These are phyloP conservation scores for Mormyrus proboscirostris DNA, from an alignment of 2,797 vertebrate species.

Conservation along the genomic window DNA sequence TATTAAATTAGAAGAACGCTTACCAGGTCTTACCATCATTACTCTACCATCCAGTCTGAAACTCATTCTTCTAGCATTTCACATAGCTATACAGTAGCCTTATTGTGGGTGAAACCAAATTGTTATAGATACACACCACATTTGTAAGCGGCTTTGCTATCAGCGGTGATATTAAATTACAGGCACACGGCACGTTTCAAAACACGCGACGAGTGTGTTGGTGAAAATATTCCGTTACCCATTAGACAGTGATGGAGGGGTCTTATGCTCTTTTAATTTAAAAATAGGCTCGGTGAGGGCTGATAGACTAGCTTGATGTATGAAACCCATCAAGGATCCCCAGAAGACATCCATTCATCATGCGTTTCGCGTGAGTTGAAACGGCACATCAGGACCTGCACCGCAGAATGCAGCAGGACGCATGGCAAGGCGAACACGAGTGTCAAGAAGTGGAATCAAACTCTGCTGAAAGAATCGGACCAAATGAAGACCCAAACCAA, in stretches of 20 bases:
- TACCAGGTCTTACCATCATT: not conserved
- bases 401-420: constrained; percentile 51
- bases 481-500: not conserved
- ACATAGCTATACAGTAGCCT: not conserved
- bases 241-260: constrained; percentile 43
- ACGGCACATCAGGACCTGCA: constrained; percentile 55
- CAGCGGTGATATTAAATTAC: not conserved
- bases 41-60: not conserved
- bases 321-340: constrained; percentile 63
- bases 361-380: constrained; percentile 48
- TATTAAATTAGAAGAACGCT: constrained; percentile 41
- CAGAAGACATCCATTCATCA: constrained; percentile 55
- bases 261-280: constrained; percentile 53
- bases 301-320: constrained; percentile 56
- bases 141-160: not conserved
- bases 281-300: constrained; percentile 54
- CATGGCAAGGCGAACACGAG: constrained; percentile 47
- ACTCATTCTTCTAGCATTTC: not conserved
- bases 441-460: not conserved
- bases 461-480: not conserved
- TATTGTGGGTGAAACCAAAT: not conserved
- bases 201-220: not conserved
- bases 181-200: not conserved
- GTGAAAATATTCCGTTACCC: constrained; percentile 8
- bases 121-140: not conserved